phyloP scores from a whole-genome alignment of 2,797 vertebrate species.

The Lepus townsendii region DNA sequence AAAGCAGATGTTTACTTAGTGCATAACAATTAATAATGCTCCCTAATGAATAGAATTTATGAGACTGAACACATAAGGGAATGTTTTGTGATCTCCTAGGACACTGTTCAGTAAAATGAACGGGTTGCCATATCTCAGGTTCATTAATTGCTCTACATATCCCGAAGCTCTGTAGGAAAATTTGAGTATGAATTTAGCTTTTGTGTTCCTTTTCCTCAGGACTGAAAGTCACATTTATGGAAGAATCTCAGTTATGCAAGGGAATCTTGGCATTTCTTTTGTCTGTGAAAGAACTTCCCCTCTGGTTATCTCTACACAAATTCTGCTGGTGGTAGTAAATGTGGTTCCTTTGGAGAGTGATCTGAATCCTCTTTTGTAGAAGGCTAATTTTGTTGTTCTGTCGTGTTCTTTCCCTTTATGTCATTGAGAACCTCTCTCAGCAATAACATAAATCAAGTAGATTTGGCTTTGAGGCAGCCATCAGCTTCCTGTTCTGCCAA shows the following conservation, averaged over 20 bases:
- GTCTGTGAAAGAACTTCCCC: background rate
- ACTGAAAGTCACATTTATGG: slow-evolving; percentile 45
- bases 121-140: background rate
- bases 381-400: slow-evolving; percentile 5
- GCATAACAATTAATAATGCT: slow-evolving; percentile 19
- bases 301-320: background rate
- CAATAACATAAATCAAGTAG: slow-evolving; percentile 59
- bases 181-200: slow-evolving; percentile 2
- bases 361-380: background rate
- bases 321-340: background rate
- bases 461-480: slow-evolving; percentile 58
- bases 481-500: slow-evolving; percentile 64
- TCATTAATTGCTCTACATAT: background rate
- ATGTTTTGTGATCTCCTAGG: slow-evolving; percentile 17
- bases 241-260: slow-evolving; percentile 48
- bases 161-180: slow-evolving; percentile 10
- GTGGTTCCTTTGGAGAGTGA: background rate
- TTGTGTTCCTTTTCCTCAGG: slow-evolving; percentile 27
- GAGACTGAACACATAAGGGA: background rate
- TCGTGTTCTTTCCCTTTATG: background rate
- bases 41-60: slow-evolving; percentile 7
- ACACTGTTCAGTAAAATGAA: slow-evolving; percentile 56
- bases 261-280: slow-evolving; percentile 20
- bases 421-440: background rate
- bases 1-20: slow-evolving; percentile 49